Evolutionary conservation across 2,113 vertebrate genomes (phyloP).

Genomic region (Pygathrix nemaeus): DNA sequence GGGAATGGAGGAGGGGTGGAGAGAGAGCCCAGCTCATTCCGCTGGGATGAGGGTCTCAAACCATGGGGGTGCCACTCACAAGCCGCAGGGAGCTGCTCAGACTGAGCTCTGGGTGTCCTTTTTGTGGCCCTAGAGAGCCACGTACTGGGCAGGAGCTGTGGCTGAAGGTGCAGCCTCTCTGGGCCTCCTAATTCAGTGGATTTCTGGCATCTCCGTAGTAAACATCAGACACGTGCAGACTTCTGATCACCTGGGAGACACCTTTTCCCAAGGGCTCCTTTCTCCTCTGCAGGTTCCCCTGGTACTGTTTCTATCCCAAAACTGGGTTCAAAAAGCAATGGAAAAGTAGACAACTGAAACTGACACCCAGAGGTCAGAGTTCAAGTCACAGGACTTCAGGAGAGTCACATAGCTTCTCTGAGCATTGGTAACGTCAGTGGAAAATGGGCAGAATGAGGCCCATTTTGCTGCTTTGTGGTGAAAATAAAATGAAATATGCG

Average conservation of each 20-base stretch:
- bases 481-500: not conserved
- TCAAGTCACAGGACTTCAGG: not conserved
- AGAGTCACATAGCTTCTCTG: not conserved
- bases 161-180: not conserved
- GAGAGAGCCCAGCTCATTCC: not conserved
- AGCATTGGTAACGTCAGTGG: rapidly evolving
- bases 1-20: not conserved
- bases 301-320: not conserved
- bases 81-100: not conserved
- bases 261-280: not conserved
- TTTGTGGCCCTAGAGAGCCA: not conserved
- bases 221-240: rapidly evolving
- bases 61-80: rapidly evolving
- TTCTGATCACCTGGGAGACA: not conserved
- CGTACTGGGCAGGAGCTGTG: no score
- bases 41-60: not conserved
- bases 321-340: not conserved
- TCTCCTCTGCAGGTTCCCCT: not conserved
- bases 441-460: not conserved
- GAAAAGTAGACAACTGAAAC: not conserved
- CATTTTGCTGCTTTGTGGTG: no score
- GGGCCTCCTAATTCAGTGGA: rapidly evolving
- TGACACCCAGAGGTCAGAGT: not conserved
- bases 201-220: not conserved
- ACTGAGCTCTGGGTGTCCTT: not conserved